Evolutionary conservation across 2,113 vertebrate genomes (phyloP).

Genomic region (Lagopus muta): DNA sequence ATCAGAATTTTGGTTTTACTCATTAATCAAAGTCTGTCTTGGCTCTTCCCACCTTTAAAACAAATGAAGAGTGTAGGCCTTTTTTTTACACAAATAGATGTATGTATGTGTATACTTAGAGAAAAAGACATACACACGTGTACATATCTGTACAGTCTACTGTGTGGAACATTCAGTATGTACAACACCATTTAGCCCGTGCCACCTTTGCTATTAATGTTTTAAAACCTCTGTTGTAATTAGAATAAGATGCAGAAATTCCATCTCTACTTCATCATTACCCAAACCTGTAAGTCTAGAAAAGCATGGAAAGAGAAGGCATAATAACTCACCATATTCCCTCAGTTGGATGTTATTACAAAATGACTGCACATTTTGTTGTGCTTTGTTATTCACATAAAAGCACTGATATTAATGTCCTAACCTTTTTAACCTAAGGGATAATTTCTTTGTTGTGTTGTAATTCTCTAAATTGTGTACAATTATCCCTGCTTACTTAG

Average conservation of each 20-base stretch:
- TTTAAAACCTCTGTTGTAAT: not conserved
- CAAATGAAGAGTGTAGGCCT: not conserved
- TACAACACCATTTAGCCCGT: not conserved
- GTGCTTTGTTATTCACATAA: slow-evolving; percentile 8
- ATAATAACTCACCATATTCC: not conserved
- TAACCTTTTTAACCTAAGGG: slow-evolving; percentile 32
- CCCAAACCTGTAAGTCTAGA: not conserved
- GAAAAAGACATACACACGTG: rapidly evolving
- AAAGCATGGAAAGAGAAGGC: not conserved
- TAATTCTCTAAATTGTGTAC: slow-evolving; percentile 45
- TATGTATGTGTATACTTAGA: not conserved
- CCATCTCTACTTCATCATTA: not conserved
- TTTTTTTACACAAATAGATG: not conserved
- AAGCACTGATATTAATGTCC: not conserved
- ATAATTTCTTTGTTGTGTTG: slow-evolving; percentile 22
- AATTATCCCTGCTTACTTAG: slow-evolving; percentile 65
- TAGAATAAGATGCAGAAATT: not conserved
- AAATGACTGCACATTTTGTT: not conserved
- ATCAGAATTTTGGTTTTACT: not conserved
- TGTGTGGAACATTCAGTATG: not conserved
- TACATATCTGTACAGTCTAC: not conserved
- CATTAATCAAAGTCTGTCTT: not conserved
- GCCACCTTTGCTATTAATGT: not conserved
- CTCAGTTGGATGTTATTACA: not conserved
- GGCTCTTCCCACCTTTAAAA: not conserved